Percentiles rank a stretch among this genome's conserved stretches.
Evolutionary conservation across 2,888 invertebrate species (phyloP).

Genomic region (Tipula lateralis): DNA sequence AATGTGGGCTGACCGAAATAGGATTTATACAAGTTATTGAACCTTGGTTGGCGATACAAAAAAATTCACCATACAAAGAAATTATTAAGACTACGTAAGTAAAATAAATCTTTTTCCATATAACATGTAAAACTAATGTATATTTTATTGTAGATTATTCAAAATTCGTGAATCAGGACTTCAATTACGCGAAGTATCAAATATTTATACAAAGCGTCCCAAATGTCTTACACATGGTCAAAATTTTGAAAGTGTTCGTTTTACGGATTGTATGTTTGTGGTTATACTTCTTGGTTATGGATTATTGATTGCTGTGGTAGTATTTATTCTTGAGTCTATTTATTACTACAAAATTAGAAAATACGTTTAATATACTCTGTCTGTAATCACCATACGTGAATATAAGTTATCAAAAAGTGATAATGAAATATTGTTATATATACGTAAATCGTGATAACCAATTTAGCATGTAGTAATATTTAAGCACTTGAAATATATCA

Average conservation of each 20-base stretch:
- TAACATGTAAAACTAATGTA: no score
- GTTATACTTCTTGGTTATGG: conserved; percentile 33
- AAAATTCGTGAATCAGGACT: conserved; percentile 51
- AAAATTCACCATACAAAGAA: conserved; percentile 45
- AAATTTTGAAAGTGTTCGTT: conserved; percentile 51
- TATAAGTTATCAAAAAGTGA: neutral
- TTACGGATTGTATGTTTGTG: conserved; percentile 48
- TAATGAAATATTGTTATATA: no score
- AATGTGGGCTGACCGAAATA: conserved; percentile 40
- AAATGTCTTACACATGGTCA: conserved; percentile 47
- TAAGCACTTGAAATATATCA: neutral
- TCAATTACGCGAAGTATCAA: conserved; percentile 47
- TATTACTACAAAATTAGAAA: neutral
- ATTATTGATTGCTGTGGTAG: conserved; percentile 29
- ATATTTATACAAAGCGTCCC: conserved; percentile 52
- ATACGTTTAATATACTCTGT: neutral
- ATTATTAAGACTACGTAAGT: conserved; percentile 45
- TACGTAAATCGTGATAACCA: neutral
- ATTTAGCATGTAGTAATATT: neutral
- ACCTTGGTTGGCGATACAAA: conserved; percentile 43
- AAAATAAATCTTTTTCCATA: neutral
- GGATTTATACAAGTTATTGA: conserved; percentile 41
- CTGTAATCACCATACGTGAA: neutral
- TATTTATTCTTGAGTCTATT: conserved; percentile 33
- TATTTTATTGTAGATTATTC: conserved; percentile 42